Conservation (phyloP, 1,140 invertebrate species). For the Diachasmimorpha longicaudata region DNA sequence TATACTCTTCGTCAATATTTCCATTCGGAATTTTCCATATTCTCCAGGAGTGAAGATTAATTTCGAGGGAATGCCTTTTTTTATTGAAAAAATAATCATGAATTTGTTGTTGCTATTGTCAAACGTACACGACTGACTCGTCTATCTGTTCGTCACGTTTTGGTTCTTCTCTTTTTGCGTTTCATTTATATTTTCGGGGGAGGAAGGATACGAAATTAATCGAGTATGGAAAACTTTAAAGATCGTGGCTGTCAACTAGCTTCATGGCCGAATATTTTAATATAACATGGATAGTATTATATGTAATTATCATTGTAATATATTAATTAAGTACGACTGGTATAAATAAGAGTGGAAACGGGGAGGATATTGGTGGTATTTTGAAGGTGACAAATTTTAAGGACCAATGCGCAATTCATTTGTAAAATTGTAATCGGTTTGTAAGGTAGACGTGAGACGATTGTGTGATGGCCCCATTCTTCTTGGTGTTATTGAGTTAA, state of each 20-base stretch:
- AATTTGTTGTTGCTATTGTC: background rate
- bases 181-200: background rate
- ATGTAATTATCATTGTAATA: slow-evolving; percentile 64
- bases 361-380: slow-evolving; percentile 7
- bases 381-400: slow-evolving; percentile 22
- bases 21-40: background rate
- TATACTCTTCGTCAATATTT: background rate
- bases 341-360: slow-evolving; percentile 10
- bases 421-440: background rate
- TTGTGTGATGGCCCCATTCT: background rate
- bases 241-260: slow-evolving; percentile 24
- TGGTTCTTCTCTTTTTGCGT: slow-evolving; percentile 5
- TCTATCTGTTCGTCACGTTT: slow-evolving; percentile 11
- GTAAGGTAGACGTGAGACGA: background rate
- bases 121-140: background rate
- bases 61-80: background rate
- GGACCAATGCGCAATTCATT: slow-evolving; percentile 38
- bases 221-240: background rate
- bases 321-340: slow-evolving; percentile 46
- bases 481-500: slow-evolving; percentile 29
- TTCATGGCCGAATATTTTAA: slow-evolving; percentile 57
- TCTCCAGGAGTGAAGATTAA: background rate
- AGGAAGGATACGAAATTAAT: background rate
- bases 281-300: slow-evolving; percentile 62
- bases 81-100: background rate